Base-by-base conservation (phyloP, 2,797 vertebrate genomes). In the Poecilia wingei region DNA sequence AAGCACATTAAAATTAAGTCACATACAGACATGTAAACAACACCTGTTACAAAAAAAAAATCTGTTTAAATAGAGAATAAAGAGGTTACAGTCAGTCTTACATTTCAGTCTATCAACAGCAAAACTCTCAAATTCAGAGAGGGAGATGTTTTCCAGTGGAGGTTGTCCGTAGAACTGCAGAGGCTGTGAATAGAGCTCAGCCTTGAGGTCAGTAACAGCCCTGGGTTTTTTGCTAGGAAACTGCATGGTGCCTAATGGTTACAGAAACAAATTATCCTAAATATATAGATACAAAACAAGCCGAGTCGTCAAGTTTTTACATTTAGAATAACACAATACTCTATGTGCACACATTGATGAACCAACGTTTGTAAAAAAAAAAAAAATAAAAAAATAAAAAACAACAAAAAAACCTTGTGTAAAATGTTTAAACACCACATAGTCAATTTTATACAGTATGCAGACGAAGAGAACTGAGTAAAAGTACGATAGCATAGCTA, bases 131-230 rank as follows among this genome's bases (percentile, higher is more conserved):
- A 99, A 99, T 87, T 99, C 97, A 2, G 75, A 68, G 71, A 99
- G 95, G 7, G 98, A 96, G 80, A 99, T 94, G 90, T 93, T 98
- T 89, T 99, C 98, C 43, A 95, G 93, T 2, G 98, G 98, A 2
- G 98, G 97, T 68, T 97, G 95, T 55, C 94, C 92, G 20, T 99
- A 99, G 82, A 99, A 97, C 93, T 99, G 98, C 80, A 98, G 90
- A 53, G 95, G 94, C 75, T 97, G 96, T 28, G 94, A 95, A 53
- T 99, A 98, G 3, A 91, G 86, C 45, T 96, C 95, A 2, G 84
- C 83, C 85, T 93, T 95, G 71, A 61, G 78, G 75, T 90, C 80
- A 10, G 64, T 77, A 4, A 47, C 61, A 49, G 84, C 7, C 82
- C 91, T 95, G 79, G 6, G 91, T 51, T 14, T 89, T 79, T 89